Conservation (phyloP, 1,140 invertebrate species). For the Vanessa tameamea region DNA sequence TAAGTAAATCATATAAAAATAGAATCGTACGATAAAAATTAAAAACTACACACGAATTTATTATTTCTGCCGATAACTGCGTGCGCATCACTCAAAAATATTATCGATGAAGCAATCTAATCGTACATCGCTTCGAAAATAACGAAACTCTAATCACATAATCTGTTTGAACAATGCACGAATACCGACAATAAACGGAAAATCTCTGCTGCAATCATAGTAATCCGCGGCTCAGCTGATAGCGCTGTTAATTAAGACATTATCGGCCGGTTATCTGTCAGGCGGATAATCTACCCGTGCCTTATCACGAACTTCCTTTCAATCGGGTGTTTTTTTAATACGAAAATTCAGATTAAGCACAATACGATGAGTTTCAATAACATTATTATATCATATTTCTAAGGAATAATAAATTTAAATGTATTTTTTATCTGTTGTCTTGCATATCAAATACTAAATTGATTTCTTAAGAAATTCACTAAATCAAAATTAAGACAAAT, state of each 20-base stretch:
- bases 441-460: too few species aligned
- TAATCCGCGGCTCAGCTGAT: conserved; percentile 61
- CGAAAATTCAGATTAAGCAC: conserved; percentile 25
- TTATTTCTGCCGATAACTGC: conserved; percentile 3
- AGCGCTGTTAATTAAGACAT: conserved; percentile 56
- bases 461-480: too few species aligned
- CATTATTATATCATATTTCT: too few species aligned
- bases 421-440: too few species aligned
- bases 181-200: conserved; percentile 58
- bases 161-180: conserved; percentile 50
- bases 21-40: too few species aligned
- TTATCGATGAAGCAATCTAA: conserved; percentile 38
- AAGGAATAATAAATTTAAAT: too few species aligned
- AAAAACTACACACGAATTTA: too few species aligned
- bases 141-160: conserved; percentile 40
- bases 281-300: conserved; percentile 41
- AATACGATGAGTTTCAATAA: background rate
- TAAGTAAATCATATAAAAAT: too few species aligned
- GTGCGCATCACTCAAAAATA: conserved; percentile 32
- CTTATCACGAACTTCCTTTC: conserved; percentile 36
- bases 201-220: conserved; percentile 63
- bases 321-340: conserved; percentile 32
- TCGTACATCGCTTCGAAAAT: conserved; percentile 34
- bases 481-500: too few species aligned
- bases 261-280: conserved; percentile 41